A percentile compares a stretch with the other conserved stretches of the same genome.
Conservation (phyloP, 2,797 vertebrate species). For the Silurus aristotelis region DNA sequence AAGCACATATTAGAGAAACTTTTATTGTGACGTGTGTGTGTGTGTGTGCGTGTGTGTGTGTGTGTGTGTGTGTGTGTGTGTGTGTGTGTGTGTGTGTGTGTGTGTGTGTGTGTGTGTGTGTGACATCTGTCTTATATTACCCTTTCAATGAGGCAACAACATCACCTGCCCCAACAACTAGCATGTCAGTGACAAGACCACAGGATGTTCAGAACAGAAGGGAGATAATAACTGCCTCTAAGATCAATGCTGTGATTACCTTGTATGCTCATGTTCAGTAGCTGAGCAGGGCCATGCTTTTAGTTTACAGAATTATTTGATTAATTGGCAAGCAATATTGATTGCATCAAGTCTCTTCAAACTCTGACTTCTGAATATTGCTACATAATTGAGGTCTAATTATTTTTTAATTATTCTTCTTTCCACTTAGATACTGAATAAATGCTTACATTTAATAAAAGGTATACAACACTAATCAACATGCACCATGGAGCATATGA, state of each 20-base stretch:
- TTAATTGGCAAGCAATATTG: neutral
- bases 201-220: neutral
- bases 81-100: slow-evolving; percentile 14
- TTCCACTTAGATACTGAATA: neutral
- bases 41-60: slow-evolving; percentile 13
- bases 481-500: neutral
- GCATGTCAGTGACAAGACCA: slow-evolving; percentile 13
- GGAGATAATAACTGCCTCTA: neutral
- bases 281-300: neutral
- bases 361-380: neutral
- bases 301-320: neutral
- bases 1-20: neutral
- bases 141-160: slow-evolving; percentile 7
- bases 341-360: neutral
- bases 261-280: neutral
- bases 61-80: slow-evolving; percentile 4
- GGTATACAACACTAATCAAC: neutral
- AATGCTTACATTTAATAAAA: neutral
- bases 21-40: neutral
- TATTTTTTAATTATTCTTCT: neutral
- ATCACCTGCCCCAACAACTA: slow-evolving; percentile 40
- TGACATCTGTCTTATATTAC: slow-evolving; percentile 30
- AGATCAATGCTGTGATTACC: slow-evolving; percentile 4
- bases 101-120: slow-evolving; percentile 1
- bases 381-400: neutral